These are phyloP conservation scores for Montipora cactus DNA, from an alignment of 64 coral and sea anemone genomes.

Conservation along the genomic window DNA sequence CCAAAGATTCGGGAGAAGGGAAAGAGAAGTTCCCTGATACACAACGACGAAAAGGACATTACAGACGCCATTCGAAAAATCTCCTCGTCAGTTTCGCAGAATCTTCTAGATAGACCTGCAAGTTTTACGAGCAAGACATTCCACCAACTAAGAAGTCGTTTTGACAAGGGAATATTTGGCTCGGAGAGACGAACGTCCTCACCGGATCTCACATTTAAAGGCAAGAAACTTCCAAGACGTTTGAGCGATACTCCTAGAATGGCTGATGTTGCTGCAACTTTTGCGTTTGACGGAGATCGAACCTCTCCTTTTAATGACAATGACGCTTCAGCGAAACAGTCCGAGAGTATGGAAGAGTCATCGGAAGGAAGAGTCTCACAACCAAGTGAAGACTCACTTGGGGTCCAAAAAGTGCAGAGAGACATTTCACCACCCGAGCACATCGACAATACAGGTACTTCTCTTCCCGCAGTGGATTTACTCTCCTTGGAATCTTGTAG, in stretches of 20 bases:
- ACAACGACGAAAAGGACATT: conserved; percentile 76
- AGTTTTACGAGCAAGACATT: conserved; percentile 73
- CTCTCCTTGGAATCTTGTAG: neutral
- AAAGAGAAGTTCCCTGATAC: conserved; percentile 31
- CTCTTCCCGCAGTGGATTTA: neutral
- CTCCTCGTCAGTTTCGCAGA: conserved; percentile 25
- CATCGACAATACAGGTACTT: neutral
- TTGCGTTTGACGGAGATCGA: conserved; percentile 30
- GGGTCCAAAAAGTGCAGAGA: neutral
- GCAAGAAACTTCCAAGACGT: conserved; percentile 19
- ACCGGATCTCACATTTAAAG: conserved; percentile 15
- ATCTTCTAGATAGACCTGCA: conserved; percentile 10
- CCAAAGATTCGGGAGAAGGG: conserved; percentile 18
- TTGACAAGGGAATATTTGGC: conserved; percentile 61
- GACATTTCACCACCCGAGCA: neutral
- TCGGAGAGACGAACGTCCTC: conserved; percentile 32
- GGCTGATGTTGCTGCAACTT: conserved; percentile 29
- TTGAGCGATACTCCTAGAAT: conserved; percentile 28
- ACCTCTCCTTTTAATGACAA: neutral
- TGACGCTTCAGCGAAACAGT: neutral
- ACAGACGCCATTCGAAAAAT: conserved; percentile 67
- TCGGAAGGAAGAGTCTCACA: neutral
- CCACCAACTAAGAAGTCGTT: conserved; percentile 64
- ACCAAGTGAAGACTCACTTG: neutral
- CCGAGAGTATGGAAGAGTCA: neutral